Evolutionary conservation across 2,888 invertebrate genomes (phyloP).

Genomic region (Synergus laeviventris): DNA sequence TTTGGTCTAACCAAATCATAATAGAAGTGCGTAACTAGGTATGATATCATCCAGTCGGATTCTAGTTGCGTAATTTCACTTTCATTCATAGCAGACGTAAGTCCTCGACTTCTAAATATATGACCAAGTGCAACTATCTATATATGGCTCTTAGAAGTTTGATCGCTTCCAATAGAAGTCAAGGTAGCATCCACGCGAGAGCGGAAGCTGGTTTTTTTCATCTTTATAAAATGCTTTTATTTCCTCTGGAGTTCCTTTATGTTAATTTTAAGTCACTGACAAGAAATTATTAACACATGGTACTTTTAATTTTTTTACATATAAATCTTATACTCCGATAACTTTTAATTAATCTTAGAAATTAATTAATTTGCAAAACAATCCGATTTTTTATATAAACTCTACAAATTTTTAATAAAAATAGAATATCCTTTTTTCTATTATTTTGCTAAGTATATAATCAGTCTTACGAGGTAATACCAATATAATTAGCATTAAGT

Average conservation of each 20-base stretch:
- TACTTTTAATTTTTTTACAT: too few relatives aligned
- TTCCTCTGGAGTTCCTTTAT: neutral
- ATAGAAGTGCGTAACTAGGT: slow-evolving; percentile 36
- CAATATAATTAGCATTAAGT: slow-evolving; percentile 9
- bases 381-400: too few relatives aligned
- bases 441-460: too few relatives aligned
- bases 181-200: slow-evolving; percentile 43
- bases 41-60: slow-evolving; percentile 55
- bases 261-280: neutral
- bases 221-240: slow-evolving; percentile 42
- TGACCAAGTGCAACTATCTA: slow-evolving; percentile 35
- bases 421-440: too few relatives aligned
- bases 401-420: too few relatives aligned
- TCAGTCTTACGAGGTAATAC: neutral
- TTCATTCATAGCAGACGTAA: slow-evolving; percentile 56
- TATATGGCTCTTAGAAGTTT: too few relatives aligned
- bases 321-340: too few relatives aligned
- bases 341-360: too few relatives aligned
- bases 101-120: slow-evolving; percentile 39
- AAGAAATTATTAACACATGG: too few relatives aligned
- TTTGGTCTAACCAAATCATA: neutral
- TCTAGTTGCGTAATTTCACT: slow-evolving; percentile 54
- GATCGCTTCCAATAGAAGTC: slow-evolving; percentile 24
- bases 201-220: slow-evolving; percentile 54
- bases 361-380: too few relatives aligned